These are phyloP conservation scores for Amphiprion clarkii DNA, from an alignment of 2,797 vertebrate species.

Conservation along the genomic window DNA sequence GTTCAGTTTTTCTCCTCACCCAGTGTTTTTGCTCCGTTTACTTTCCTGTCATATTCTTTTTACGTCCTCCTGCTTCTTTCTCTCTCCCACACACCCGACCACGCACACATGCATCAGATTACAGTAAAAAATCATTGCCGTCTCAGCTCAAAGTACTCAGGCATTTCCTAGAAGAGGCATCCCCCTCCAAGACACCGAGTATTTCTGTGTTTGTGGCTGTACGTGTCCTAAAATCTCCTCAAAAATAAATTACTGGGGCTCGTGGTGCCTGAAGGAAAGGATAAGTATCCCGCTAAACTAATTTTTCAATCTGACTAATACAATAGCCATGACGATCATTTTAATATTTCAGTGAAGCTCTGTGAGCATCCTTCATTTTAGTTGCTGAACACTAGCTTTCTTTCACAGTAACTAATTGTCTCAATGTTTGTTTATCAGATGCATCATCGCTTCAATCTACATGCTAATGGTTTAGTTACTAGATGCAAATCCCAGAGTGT, in stretches of 20 bases:
- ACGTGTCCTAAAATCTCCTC: constrained; percentile 2
- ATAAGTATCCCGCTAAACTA: neutral
- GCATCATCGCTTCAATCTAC: neutral
- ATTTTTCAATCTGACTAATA: constrained; percentile 32
- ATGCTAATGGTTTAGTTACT: constrained; percentile 1
- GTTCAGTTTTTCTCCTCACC: constrained; percentile 10
- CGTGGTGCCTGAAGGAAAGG: neutral
- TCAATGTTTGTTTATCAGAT: constrained; percentile 16
- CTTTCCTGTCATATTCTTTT: neutral
- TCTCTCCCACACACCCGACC: neutral
- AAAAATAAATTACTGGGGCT: neutral
- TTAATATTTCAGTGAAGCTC: constrained; percentile 15
- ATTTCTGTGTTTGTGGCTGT: neutral
- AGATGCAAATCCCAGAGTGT: neutral
- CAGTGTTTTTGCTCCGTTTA: neutral
- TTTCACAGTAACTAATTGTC: constrained; percentile 7
- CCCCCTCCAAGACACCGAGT: neutral
- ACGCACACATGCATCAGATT: neutral
- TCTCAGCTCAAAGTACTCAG: constrained; percentile 18
- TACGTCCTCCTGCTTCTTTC: neutral
- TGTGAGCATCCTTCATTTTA: neutral
- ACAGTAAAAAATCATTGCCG: constrained; percentile 14
- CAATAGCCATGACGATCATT: neutral
- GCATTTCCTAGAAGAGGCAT: constrained; percentile 1
- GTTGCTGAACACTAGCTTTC: neutral